Conservation (phyloP, 2,888 invertebrate genomes). For the Tipula helvola region DNA sequence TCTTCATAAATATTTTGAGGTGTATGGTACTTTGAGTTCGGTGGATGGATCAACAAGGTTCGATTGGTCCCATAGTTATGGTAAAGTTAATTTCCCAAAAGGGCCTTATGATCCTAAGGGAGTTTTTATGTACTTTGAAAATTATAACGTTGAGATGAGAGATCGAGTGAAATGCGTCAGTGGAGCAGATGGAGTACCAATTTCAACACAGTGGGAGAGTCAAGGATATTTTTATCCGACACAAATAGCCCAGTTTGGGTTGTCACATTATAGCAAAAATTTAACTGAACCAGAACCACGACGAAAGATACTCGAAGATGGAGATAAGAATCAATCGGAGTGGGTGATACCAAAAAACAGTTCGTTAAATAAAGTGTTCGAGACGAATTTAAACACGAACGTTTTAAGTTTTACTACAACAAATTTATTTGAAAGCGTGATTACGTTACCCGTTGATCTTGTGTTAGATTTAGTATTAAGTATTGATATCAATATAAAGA, state of each 20-base stretch:
- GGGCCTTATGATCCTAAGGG: slow-evolving; percentile 81
- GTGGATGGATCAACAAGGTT: slow-evolving; percentile 67
- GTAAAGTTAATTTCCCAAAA: slow-evolving; percentile 79
- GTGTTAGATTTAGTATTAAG: slow-evolving; percentile 64
- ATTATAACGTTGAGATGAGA: slow-evolving; percentile 90
- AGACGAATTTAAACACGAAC: slow-evolving; percentile 43
- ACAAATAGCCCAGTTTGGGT: slow-evolving; percentile 95
- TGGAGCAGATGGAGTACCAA: slow-evolving; percentile 84
- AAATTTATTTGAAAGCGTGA: slow-evolving; percentile 53
- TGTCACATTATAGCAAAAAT: slow-evolving; percentile 95
- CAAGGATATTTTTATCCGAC: slow-evolving; percentile 95
- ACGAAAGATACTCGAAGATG: slow-evolving; percentile 60
- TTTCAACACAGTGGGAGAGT: slow-evolving; percentile 95
- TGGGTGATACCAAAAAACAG: slow-evolving; percentile 68
- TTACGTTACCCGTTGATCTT: slow-evolving; percentile 54
- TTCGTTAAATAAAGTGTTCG: slow-evolving; percentile 47
- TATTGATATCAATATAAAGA: slow-evolving; percentile 55
- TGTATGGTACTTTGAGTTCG: slow-evolving; percentile 72
- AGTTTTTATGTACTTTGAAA: slow-evolving; percentile 92
- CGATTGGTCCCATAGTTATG: slow-evolving; percentile 91
- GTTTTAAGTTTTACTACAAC: slow-evolving; percentile 62
- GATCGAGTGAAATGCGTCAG: slow-evolving; percentile 94
- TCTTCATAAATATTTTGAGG: slow-evolving; percentile 86
- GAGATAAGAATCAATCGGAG: slow-evolving; percentile 48
- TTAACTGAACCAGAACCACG: slow-evolving; percentile 73